Conservation (phyloP, 2,797 vertebrate species). For the Kryptolebias ocellatus region DNA sequence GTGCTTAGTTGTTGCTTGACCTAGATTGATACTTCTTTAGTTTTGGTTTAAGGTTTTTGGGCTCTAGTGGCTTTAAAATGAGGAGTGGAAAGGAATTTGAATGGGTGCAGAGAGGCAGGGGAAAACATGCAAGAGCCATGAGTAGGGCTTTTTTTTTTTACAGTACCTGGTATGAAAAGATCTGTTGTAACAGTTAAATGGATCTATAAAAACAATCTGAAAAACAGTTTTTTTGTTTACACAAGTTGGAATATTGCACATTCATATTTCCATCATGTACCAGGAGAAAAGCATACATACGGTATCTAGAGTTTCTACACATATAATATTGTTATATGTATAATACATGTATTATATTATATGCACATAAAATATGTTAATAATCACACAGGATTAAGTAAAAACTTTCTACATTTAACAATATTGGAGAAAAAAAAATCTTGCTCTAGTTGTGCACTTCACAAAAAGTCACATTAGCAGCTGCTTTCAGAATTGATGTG, state of each 20-base stretch:
- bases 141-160: too few species aligned
- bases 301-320: neutral
- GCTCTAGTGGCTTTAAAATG: neutral
- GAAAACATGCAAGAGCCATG: too few species aligned
- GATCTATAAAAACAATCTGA: too few species aligned
- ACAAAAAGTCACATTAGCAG: constrained; percentile 38
- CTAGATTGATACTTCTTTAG: neutral
- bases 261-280: too few species aligned
- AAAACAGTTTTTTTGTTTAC: too few species aligned
- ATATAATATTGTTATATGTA: neutral
- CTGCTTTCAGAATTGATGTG: constrained; percentile 44
- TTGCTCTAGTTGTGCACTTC: constrained; percentile 28
- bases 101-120: neutral
- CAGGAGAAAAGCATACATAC: too few species aligned
- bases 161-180: too few species aligned
- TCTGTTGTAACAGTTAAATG: too few species aligned
- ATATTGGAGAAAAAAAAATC: constrained; percentile 17
- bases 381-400: neutral
- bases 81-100: neutral
- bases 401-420: constrained; percentile 18
- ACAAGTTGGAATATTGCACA: too few species aligned
- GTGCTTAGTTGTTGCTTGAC: too few species aligned
- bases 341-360: too few species aligned
- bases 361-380: neutral
- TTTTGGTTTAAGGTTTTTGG: neutral